Percentiles rank a stretch among this genome's conserved stretches.
Evolutionary conservation across 2,113 vertebrate genomes (phyloP).

Genomic region (Perccottus glenii): DNA sequence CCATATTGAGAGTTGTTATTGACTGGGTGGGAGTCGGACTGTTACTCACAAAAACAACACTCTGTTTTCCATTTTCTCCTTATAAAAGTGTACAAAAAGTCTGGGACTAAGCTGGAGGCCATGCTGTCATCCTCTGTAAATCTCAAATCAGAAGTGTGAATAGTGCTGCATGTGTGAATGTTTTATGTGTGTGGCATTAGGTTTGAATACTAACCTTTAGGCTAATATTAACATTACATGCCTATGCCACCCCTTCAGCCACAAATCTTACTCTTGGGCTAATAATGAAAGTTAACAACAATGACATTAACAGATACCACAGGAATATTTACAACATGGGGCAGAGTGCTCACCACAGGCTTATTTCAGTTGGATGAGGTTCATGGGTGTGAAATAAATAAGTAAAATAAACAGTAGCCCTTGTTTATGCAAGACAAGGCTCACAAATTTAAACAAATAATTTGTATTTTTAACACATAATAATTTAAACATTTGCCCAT

Average conservation of each 20-base stretch:
- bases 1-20: slow-evolving; percentile 71
- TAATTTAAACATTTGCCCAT: background rate
- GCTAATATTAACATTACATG: slow-evolving; percentile 80
- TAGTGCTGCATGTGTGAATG: slow-evolving; percentile 40
- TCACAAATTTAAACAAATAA: background rate
- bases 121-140: slow-evolving; percentile 75
- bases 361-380: slow-evolving; percentile 57
- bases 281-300: slow-evolving; percentile 79
- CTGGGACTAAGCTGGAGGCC: slow-evolving; percentile 71
- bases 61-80: slow-evolving; percentile 74
- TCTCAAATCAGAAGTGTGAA: slow-evolving; percentile 77
- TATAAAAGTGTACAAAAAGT: slow-evolving; percentile 76
- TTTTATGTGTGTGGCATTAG: slow-evolving; percentile 55
- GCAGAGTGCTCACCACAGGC: slow-evolving; percentile 52
- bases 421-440: slow-evolving; percentile 6
- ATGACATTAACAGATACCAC: slow-evolving; percentile 78
- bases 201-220: slow-evolving; percentile 66
- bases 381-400: slow-evolving; percentile 61
- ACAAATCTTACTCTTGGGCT: slow-evolving; percentile 75
- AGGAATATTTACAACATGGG: slow-evolving; percentile 69
- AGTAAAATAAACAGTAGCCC: slow-evolving; percentile 45
- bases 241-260: slow-evolving; percentile 72
- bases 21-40: slow-evolving; percentile 66
- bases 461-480: background rate
- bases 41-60: slow-evolving; percentile 56